Evolutionary conservation across 2,113 vertebrate species (phyloP).

Genomic region (Monopterus albus): DNA sequence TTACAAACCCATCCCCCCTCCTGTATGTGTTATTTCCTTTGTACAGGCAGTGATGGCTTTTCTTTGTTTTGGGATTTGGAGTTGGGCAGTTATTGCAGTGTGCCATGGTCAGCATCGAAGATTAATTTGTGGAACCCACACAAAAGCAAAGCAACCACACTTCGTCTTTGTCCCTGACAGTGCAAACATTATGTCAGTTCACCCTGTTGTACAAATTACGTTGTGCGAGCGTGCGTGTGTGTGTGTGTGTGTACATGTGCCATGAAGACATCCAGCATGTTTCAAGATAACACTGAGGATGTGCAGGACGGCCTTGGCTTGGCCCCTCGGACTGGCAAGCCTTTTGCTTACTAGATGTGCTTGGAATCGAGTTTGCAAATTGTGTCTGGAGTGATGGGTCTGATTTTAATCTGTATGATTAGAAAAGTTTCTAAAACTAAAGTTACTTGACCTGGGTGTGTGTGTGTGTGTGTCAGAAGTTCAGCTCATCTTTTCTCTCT

Average conservation of each 20-base stretch:
- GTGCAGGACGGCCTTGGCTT: background rate
- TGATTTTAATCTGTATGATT: background rate
- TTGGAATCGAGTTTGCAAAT: no score
- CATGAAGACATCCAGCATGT: no score
- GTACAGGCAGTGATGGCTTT: conserved; percentile 24
- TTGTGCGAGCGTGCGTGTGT: no score
- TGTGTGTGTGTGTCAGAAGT: background rate
- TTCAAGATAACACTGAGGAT: conserved; percentile 19
- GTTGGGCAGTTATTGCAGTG: conserved; percentile 25
- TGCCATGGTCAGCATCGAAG: conserved; percentile 32
- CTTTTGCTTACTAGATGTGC: no score
- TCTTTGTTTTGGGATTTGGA: conserved; percentile 67
- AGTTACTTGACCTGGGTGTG: background rate
- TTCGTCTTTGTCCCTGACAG: no score
- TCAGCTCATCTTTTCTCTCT: background rate
- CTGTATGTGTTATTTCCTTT: conserved; percentile 28
- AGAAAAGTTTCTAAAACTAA: no score
- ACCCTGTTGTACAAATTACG: no score
- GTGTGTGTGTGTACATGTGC: no score
- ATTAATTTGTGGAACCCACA: conserved; percentile 30
- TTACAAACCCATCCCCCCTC: background rate
- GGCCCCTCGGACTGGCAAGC: background rate
- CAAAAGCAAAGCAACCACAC: background rate
- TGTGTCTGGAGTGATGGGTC: background rate
- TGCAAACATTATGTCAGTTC: background rate